phyloP scores from a whole-genome alignment of 2,888 invertebrate genomes.

The Thymelicus acteon region DNA sequence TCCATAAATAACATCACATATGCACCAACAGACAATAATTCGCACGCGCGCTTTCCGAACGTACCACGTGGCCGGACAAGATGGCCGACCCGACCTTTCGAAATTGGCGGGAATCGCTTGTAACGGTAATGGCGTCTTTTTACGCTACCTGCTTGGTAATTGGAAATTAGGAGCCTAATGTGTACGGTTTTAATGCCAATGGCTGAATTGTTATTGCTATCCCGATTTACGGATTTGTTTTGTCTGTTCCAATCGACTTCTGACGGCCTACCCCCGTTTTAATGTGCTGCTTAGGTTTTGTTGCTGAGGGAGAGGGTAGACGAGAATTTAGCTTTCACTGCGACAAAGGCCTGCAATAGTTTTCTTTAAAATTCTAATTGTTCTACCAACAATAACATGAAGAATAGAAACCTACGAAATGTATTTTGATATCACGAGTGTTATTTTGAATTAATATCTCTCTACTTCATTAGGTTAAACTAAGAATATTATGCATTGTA shows the following conservation, averaged over 20 bases:
- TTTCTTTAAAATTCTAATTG: too few relatives aligned
- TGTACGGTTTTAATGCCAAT: conserved; percentile 73
- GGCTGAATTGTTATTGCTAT: conserved; percentile 70
- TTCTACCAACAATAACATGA: too few relatives aligned
- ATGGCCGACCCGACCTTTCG: conserved; percentile 69
- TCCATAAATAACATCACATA: conserved; percentile 83
- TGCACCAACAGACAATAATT: conserved; percentile 80
- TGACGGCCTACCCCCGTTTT: conserved; percentile 20
- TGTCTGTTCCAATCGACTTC: conserved; percentile 64
- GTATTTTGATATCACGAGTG: too few relatives aligned
- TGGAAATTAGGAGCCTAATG: conserved; percentile 81
- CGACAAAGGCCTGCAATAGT: too few relatives aligned
- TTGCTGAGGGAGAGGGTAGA: conserved; percentile 22
- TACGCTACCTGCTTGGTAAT: conserved; percentile 84
- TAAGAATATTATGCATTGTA: too few relatives aligned
- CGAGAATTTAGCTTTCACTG: conserved; percentile 8
- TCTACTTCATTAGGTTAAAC: too few relatives aligned
- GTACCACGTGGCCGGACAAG: conserved; percentile 61
- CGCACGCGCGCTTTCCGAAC: conserved; percentile 78
- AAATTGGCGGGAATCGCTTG: conserved; percentile 69
- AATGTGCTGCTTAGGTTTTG: conserved; percentile 28
- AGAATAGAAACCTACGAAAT: too few relatives aligned
- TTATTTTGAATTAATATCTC: too few relatives aligned
- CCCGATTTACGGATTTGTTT: conserved; percentile 72
- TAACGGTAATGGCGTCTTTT: conserved; percentile 78